A percentile compares a stretch with the other conserved stretches of the same genome.
Conservation (phyloP, 2,797 vertebrate species). For the Oceanodroma leucorhoa region DNA sequence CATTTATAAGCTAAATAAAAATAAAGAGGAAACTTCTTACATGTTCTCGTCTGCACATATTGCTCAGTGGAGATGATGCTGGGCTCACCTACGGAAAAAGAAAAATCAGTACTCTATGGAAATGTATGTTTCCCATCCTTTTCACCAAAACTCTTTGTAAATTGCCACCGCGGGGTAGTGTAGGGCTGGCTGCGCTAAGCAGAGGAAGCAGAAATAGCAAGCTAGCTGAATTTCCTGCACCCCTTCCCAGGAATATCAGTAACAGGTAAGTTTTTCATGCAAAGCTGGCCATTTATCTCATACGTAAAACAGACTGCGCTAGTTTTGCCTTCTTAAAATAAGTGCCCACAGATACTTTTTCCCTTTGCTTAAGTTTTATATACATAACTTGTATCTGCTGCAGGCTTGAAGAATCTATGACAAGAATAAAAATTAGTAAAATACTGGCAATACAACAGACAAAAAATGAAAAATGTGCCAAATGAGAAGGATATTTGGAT, state of each 20-base stretch:
- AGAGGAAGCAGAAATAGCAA: not conserved
- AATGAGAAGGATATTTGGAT: not conserved
- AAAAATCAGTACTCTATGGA: not conserved
- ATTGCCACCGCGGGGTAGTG: rapidly evolving
- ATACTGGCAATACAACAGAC: not conserved
- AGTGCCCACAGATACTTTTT: not conserved
- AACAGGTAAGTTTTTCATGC: not conserved
- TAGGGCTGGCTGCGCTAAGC: not conserved
- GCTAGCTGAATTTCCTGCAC: not conserved
- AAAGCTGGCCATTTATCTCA: not conserved
- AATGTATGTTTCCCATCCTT: not conserved
- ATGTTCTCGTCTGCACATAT: not conserved
- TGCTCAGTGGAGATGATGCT: not conserved
- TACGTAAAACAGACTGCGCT: rapidly evolving
- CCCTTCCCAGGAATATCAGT: not conserved
- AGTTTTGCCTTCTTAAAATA: not conserved
- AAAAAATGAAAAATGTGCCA: not conserved
- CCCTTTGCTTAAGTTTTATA: not conserved
- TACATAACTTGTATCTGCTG: not conserved
- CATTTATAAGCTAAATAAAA: not conserved
- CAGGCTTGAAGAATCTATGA: not conserved
- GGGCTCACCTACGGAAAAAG: not conserved
- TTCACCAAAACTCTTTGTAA: not conserved
- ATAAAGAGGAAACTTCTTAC: not conserved
- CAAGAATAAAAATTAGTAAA: not conserved